Base-by-base conservation (phyloP, 2,888 invertebrate genomes). In the Loripinus fragilis region DNA sequence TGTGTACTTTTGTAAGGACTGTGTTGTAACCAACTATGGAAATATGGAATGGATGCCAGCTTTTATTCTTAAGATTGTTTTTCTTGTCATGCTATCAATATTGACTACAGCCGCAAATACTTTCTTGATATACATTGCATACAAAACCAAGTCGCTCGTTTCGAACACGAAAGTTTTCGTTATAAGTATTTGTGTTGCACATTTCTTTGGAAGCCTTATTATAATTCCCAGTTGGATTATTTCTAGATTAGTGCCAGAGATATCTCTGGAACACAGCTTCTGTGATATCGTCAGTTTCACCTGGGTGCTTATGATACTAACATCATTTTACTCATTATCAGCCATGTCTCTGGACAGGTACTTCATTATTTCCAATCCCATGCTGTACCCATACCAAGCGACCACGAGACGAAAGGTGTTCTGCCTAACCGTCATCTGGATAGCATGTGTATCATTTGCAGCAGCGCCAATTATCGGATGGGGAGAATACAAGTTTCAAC, bases 301-400 rank as follows among this genome's bases (percentile, higher is more conserved):
- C 25, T 80, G 77, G 81, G 76, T 80, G 35, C 73, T 84, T 15
- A 81, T 84, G 81, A 83, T 89, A 66, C 68, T 89, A 30, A 85
- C 87, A 33, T 88, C 90, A n/a, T 88, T 89, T 30, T 86, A 87
- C 52, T 90, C 89, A 2, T 71, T 90, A 28, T 88, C 88, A 12
- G 86, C 86, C 15, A 85, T 90, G 10, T 88, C 90, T 23, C 76
- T 90, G 10, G 90, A 90, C 68, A 75, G 90, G 41, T 90, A 86
- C 76, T 85, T 89, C 69, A 86, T 85, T 68, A 89, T 90, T 38
- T 86, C 89, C 20, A 86, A 89, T 69, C 90, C 90, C 3, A 82
- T 89, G 77, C 75, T 84, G 15, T 90, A 90, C 77, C 90, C 89
- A 35, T 33, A 78, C n/a, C 80, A 78, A 52, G 83, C 86, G 10